Evolutionary conservation across 2,797 vertebrate genomes (phyloP).

Genomic region (Gastrophryne carolinensis): DNA sequence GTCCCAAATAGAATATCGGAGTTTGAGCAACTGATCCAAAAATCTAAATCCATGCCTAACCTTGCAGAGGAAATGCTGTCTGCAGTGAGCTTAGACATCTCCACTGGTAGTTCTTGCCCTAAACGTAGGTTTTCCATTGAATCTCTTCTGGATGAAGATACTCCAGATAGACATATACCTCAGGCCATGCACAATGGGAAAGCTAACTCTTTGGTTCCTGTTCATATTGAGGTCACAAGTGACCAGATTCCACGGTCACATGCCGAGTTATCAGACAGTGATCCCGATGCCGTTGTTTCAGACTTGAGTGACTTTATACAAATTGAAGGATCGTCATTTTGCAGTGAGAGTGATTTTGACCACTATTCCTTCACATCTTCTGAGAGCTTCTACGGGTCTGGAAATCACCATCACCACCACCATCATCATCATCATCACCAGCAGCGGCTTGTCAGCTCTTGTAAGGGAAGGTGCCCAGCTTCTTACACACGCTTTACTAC

Average conservation of each 20-base stretch:
- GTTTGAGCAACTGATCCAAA: conserved; percentile 92
- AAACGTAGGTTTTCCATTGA: conserved; percentile 92
- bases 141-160: conserved; percentile 90
- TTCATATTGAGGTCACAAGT: conserved; percentile 77
- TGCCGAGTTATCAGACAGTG: conserved; percentile 88
- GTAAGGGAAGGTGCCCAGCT: conserved; percentile 94
- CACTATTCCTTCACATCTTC: conserved; percentile 96
- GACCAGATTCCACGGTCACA: conserved; percentile 68
- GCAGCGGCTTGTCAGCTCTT: conserved; percentile 88
- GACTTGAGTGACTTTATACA: conserved; percentile 95
- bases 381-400: conserved; percentile 88
- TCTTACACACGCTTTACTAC: conserved; percentile 97
- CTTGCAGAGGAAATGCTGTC: conserved; percentile 86
- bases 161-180: conserved; percentile 73
- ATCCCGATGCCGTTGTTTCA: conserved; percentile 87
- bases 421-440: conserved; percentile 85
- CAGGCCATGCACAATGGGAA: conserved; percentile 73
- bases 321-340: conserved; percentile 94
- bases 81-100: conserved; percentile 77
- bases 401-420: conserved; percentile 81
- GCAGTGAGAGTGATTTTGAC: conserved; percentile 97
- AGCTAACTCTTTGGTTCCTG: conserved; percentile 71
- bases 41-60: conserved; percentile 98
- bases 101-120: conserved; percentile 80
- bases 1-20: conserved; percentile 92